Conservation (phyloP, 2,113 vertebrate species). For the Alligator sinensis region DNA sequence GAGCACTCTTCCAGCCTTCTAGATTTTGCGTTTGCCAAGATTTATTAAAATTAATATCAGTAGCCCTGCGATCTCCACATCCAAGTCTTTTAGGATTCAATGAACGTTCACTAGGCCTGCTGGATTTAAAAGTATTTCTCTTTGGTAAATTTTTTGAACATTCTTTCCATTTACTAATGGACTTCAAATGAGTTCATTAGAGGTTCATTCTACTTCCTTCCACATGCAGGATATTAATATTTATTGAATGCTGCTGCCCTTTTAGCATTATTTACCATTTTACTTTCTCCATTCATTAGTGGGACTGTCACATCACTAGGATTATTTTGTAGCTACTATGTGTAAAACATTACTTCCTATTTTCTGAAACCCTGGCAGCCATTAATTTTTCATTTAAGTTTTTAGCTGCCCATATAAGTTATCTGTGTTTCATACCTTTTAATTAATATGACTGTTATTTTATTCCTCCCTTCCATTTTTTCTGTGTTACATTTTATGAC, state of each 20-base stretch:
- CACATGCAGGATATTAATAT: background rate
- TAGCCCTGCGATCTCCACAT: background rate
- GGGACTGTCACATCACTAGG: background rate
- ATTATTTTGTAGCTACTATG: background rate
- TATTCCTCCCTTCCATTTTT: background rate
- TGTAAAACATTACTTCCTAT: background rate
- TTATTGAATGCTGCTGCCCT: background rate
- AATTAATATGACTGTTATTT: background rate
- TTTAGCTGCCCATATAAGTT: background rate
- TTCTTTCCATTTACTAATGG: background rate
- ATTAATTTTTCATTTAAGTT: background rate
- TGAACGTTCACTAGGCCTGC: background rate
- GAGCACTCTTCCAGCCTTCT: background rate
- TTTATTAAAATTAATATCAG: background rate
- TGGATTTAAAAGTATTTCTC: background rate
- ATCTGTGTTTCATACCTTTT: background rate
- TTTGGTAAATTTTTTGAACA: background rate
- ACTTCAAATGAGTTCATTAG: background rate
- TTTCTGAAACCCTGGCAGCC: accelerated
- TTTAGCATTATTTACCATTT: accelerated
- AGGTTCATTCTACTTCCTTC: too few species aligned
- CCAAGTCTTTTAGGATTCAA: background rate
- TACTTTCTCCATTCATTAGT: background rate
- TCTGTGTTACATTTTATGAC: background rate
- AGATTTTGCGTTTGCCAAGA: background rate